Percentiles rank a stretch among this genome's conserved stretches.
Evolutionary conservation across 2,888 invertebrate genomes (phyloP).

Genomic region (Arrhopalites spinosus): DNA sequence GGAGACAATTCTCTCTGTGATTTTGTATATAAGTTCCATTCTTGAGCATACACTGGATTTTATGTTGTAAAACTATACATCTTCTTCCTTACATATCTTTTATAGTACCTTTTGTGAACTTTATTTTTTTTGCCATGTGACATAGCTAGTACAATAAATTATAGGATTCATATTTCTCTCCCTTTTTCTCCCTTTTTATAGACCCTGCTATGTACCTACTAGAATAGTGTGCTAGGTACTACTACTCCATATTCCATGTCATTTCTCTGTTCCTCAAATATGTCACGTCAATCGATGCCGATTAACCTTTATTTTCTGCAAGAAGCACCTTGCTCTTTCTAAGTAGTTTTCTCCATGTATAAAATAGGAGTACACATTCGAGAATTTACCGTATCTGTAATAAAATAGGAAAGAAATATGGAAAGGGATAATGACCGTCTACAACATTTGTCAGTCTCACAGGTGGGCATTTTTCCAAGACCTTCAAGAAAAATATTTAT

Average conservation of each 20-base stretch:
- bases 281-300: constrained; percentile 33
- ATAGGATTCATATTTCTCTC: background rate
- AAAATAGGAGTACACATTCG: no score
- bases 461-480: constrained; percentile 19
- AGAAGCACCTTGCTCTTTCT: constrained; percentile 23
- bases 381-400: background rate
- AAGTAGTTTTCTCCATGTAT: background rate
- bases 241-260: no score
- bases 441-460: constrained; percentile 13
- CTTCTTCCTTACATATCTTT: background rate
- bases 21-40: no score
- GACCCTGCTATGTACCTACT: no score
- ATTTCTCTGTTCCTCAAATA: background rate
- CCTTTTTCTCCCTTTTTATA: no score
- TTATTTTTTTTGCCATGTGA: constrained; percentile 3
- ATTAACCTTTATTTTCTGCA: constrained; percentile 32
- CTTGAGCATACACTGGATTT: background rate
- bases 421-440: constrained; percentile 8
- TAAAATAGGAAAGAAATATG: background rate
- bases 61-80: background rate
- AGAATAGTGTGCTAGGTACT: no score
- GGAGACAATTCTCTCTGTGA: no score
- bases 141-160: background rate
- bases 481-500: background rate
- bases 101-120: background rate